Evolutionary conservation across 2,797 vertebrate genomes (phyloP).

Genomic region (Cyclura pinguis): DNA sequence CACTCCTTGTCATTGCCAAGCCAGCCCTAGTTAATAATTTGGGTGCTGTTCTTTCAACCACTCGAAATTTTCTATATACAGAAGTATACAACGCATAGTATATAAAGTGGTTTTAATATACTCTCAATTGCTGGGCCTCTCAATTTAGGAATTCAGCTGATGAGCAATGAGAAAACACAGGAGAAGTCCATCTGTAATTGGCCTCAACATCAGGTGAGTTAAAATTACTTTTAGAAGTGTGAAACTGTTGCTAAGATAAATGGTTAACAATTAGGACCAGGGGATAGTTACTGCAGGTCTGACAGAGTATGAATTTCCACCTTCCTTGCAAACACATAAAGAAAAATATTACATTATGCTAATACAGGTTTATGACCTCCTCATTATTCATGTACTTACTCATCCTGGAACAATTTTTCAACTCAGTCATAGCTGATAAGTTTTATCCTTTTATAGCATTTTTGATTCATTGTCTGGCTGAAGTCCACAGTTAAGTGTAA

Average conservation of each 20-base stretch:
- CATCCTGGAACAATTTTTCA: conserved; percentile 5
- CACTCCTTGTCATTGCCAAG: not conserved
- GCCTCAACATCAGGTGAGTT: not conserved
- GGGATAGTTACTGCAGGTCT: not conserved
- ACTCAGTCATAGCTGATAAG: not conserved
- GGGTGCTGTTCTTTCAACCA: too few species aligned
- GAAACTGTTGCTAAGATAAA: not conserved
- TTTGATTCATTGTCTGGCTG: conserved; percentile 21
- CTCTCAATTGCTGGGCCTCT: too few species aligned
- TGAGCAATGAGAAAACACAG: too few species aligned
- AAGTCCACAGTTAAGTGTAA: not conserved
- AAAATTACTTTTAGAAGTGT: not conserved
- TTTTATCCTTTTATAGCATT: conserved; percentile 26
- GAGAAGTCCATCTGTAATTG: not conserved
- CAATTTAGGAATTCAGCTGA: too few species aligned
- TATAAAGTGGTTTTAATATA: too few species aligned
- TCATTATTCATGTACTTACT: not conserved
- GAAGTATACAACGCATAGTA: too few species aligned
- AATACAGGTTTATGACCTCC: not conserved
- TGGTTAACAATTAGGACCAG: not conserved
- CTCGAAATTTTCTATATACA: too few species aligned
- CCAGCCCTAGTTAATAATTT: not conserved
- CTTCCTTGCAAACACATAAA: too few species aligned
- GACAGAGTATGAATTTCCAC: not conserved
- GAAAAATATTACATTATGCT: not conserved